Evolutionary conservation across 2,797 vertebrate species (phyloP), one percentile per base, ranked within the genome.

Genomic region (Xerus rutilus): DNA sequence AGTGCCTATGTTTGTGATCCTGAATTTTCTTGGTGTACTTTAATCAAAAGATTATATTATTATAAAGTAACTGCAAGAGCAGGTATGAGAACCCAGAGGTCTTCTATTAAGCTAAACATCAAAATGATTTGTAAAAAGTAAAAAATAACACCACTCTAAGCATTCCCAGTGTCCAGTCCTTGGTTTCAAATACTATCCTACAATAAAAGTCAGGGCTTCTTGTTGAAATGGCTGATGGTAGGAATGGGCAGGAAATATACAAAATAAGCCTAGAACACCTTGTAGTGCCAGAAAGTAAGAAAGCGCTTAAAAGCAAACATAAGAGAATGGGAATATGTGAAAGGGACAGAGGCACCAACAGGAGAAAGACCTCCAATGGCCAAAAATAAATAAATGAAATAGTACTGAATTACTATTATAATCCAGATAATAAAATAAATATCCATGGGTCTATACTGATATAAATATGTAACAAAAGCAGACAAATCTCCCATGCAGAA

Each of bases 211-310:
- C 47, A 52, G 13, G 54, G 35, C 25, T 89, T 45, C 70, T 70
- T 86, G 90, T 43, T 85, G 32, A 89, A 85, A 73, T 59, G 39
- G 54, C 57, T 79, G n/a, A 59, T 89, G 79, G 39, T 92, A 92
- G 49, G 14, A 72, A 30, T 70, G 30, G 54, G 52, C 49, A 94
- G 81, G 43, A 65, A 95, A 85, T 57, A 73, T 4, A 92, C 8
- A 92, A 59, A 59, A 59, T 59, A 59, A 69, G 52, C 52, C 32
- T 57, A 25, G 18, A 57, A 11, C n/a, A 79, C 57, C 77, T 79
- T 79, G 32, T 25, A 57, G 67, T 47, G 25, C 49, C 81, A 73
- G 47, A 64, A 64, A 62, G 25, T 64, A 82, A 57, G 54, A 25
- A 85, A 81, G 43, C 86, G n/a, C 81, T 81, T 49, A 62, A 93